Evolutionary conservation across 2,888 invertebrate species (phyloP).

Genomic region (Scrobipalpa costella): DNA sequence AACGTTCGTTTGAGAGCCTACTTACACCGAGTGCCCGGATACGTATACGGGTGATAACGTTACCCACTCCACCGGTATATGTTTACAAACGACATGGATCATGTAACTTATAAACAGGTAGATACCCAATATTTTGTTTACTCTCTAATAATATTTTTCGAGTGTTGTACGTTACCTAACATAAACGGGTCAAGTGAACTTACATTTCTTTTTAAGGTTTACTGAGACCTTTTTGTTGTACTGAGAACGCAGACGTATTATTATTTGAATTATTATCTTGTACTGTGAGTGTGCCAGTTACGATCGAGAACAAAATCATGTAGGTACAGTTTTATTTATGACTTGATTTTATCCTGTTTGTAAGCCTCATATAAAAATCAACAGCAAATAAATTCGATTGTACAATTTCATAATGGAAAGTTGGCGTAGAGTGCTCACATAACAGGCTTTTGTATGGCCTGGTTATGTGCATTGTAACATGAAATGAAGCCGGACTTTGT

Average conservation of each 20-base stretch:
- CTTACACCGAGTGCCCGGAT: neutral
- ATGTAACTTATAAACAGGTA: neutral
- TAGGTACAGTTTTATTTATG: too few species aligned
- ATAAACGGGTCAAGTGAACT: too few species aligned
- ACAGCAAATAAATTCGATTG: neutral
- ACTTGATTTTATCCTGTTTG: too few species aligned
- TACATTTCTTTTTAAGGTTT: too few species aligned
- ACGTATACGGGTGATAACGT: conserved; percentile 5
- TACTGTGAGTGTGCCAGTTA: too few species aligned
- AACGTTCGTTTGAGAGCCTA: conserved; percentile 23
- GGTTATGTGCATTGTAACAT: conserved; percentile 1
- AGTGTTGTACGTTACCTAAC: too few species aligned
- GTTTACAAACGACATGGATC: neutral
- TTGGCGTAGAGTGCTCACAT: neutral
- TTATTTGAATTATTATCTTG: too few species aligned
- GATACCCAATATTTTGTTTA: neutral
- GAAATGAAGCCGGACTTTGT: conserved; percentile 4
- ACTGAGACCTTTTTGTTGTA: too few species aligned
- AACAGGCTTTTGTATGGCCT: neutral
- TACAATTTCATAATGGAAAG: conserved; percentile 2
- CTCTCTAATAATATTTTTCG: too few species aligned
- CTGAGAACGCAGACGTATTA: too few species aligned
- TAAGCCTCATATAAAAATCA: too few species aligned
- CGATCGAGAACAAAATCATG: too few species aligned
- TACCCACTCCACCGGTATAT: neutral